Evolutionary conservation across 2,113 vertebrate species (phyloP).

Genomic region (Callipepla squamata): DNA sequence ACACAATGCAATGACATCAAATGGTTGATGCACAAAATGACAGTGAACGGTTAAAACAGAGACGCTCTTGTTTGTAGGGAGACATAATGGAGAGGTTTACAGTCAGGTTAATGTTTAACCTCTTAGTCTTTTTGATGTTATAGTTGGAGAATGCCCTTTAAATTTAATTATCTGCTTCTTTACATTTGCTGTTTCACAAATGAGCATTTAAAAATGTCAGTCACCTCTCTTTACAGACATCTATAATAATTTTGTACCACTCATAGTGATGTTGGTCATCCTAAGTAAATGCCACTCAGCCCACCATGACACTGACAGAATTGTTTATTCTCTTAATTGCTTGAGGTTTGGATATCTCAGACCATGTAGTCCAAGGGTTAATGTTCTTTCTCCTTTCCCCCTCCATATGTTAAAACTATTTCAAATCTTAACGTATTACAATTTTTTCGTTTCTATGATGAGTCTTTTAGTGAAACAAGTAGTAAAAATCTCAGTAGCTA

Average conservation of each 20-base stretch:
- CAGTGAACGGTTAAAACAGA: not conserved
- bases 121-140: constrained; percentile 14
- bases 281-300: not conserved
- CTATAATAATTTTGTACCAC: not conserved
- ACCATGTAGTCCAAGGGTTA: not conserved
- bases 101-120: constrained; percentile 28
- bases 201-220: constrained; percentile 12
- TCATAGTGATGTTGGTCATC: not conserved
- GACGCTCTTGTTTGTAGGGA: not conserved
- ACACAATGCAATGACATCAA: not conserved
- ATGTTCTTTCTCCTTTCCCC: not conserved
- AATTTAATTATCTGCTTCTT: constrained; percentile 35
- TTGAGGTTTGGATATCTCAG: not conserved
- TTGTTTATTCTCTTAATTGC: not conserved
- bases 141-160: constrained; percentile 11
- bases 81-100: not conserved
- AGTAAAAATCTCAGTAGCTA: not conserved
- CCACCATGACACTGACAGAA: not conserved
- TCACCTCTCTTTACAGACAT: not conserved
- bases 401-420: not conserved
- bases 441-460: not conserved
- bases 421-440: not conserved
- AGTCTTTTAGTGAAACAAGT: not conserved
- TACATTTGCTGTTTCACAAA: not conserved
- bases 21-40: not conserved